Evolutionary conservation across 1,140 invertebrate genomes (phyloP), one percentile per base, ranked within the genome.

Genomic region (Helicoverpa armigera): DNA sequence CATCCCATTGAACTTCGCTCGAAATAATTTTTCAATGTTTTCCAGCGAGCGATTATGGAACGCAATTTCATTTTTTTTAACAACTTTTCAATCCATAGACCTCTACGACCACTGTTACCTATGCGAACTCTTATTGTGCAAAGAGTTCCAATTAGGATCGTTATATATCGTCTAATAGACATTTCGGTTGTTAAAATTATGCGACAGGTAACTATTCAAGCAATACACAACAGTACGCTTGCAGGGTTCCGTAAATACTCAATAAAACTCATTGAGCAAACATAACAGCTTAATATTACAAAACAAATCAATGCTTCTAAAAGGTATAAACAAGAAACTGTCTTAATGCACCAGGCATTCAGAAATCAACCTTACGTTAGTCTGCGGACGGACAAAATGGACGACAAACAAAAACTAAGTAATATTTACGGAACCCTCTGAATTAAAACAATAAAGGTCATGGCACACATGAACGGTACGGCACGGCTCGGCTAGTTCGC

Each of bases 361-460:
- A 0, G 50, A 70, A 77, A 69, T 69, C 50, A 79, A 58, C 23
- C 31, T 79, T 70, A 69, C 1, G 48, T 58, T 63, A 54, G 50
- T 12, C 50, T 48, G 51, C 58, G 70, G 77, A 79, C 77, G 72
- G 76, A 82, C 80, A 58, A 73, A 79, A 79, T 79, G 81, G 77
- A 82, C 77, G 76, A 69, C 48, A 61, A 69, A 72, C 50, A 82
- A 70, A 63, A 48, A 79, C 58, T 23, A 79, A 74, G 51, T 74
- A 60, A 67, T 11, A 63, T 70, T 61, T 73, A 74, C 60, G 72
- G 81, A 76, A 82, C 75, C 81, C 81, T 60, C 7, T n/a, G 60
- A 48, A 72, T 60, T 23, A 43, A 65, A 78, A 69, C 13, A 67
- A 60, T 31, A 72, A 53, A 5, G 35, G 5, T 9, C 5, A 31